These are phyloP conservation scores for Stramonita haemastoma DNA, from an alignment of 2,888 invertebrate genomes.

Conservation along the genomic window DNA sequence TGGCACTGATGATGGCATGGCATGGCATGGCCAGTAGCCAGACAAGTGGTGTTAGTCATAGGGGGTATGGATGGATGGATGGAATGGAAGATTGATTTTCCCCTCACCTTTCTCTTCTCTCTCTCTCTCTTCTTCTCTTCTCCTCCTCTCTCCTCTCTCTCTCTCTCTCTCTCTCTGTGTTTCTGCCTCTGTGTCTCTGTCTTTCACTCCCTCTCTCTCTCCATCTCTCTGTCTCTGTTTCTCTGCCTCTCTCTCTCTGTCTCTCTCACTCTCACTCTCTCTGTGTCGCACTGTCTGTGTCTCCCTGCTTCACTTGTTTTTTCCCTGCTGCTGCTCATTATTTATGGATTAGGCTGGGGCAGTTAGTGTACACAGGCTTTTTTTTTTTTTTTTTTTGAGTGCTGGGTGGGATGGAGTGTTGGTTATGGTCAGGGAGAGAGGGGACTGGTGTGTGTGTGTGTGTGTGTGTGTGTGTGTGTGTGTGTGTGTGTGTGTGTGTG, in stretches of 20 bases:
- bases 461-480: too few species aligned
- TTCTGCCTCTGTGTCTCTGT: background rate
- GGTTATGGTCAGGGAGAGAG: too few species aligned
- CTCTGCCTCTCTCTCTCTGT: background rate
- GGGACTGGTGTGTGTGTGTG: too few species aligned
- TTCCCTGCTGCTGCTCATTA: background rate
- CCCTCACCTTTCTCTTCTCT: background rate
- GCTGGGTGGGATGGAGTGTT: too few species aligned
- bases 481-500: too few species aligned
- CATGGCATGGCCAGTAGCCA: too few species aligned
- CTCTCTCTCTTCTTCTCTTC: background rate
- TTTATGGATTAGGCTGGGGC: too few species aligned
- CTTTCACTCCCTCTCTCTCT: background rate
- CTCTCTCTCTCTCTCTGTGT: background rate
- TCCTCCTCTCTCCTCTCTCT: background rate
- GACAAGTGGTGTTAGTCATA: too few species aligned
- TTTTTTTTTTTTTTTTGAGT: too few species aligned
- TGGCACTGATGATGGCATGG: too few species aligned
- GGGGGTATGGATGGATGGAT: too few species aligned
- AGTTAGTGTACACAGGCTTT: too few species aligned
- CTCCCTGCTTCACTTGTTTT: background rate
- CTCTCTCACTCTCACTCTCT: background rate
- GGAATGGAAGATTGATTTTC: background rate
- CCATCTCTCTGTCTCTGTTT: background rate
- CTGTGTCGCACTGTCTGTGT: background rate